A percentile compares a stretch with the other conserved stretches of the same genome.
Conservation (phyloP, 2,888 invertebrate species). For the Tromatobia lineatoria region DNA sequence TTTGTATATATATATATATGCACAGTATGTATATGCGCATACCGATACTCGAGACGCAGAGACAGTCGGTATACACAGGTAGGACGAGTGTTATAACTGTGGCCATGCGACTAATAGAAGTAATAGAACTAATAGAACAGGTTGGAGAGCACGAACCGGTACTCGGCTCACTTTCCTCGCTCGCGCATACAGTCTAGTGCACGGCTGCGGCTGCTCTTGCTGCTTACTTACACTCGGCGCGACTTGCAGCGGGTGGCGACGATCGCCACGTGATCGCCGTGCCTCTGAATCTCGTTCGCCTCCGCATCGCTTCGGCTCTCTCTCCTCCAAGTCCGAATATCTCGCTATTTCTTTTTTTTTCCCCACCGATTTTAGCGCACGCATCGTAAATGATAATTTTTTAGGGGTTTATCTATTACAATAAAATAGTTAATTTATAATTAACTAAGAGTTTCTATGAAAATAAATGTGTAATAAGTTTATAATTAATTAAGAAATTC, state of each 20-base stretch:
- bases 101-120: slow-evolving; percentile 48
- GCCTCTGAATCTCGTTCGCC: slow-evolving; percentile 62
- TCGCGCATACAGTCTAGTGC: slow-evolving; percentile 48
- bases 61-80: background rate
- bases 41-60: background rate
- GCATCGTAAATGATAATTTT: background rate
- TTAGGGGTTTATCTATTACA: too few relatives aligned
- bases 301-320: slow-evolving; percentile 51
- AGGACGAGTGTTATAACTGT: slow-evolving; percentile 1
- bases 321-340: background rate
- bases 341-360: background rate
- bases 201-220: slow-evolving; percentile 51
- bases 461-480: background rate
- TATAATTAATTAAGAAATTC: background rate
- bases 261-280: slow-evolving; percentile 66
- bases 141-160: slow-evolving; percentile 68
- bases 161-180: slow-evolving; percentile 68
- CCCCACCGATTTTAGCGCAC: too few relatives aligned
- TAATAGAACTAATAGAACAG: slow-evolving; percentile 62
- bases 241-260: slow-evolving; percentile 66
- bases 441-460: background rate
- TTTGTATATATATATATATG: background rate
- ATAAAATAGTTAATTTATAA: background rate
- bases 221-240: background rate
- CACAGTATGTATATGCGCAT: background rate